A percentile compares a stretch with the other conserved stretches of the same genome.
phyloP scores from a whole-genome alignment of 2,113 vertebrate genomes.

The Machaerirhynchus nigripectus region DNA sequence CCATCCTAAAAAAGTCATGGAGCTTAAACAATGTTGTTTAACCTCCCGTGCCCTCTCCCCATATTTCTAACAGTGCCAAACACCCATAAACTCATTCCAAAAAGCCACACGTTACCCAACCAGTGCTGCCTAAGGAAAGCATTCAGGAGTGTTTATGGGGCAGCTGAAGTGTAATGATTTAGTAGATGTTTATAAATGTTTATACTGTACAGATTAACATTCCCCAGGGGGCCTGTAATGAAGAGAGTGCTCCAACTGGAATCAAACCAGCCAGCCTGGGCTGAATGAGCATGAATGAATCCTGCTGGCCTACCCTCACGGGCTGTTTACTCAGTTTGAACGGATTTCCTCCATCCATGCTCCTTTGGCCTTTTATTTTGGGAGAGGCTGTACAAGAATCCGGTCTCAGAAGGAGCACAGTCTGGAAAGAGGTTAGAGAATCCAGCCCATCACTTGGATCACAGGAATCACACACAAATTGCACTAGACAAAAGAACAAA shows the following conservation, averaged over 20 bases:
- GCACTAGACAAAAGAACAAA: slow-evolving; percentile 42
- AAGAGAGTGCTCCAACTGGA: slow-evolving; percentile 70
- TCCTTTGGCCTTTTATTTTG: slow-evolving; percentile 42
- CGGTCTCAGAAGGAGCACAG: neutral
- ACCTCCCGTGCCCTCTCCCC: slow-evolving; percentile 19
- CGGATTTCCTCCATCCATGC: slow-evolving; percentile 58
- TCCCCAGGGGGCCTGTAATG: slow-evolving; percentile 70
- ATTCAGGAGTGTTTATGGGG: slow-evolving; percentile 71
- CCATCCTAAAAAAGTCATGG: neutral
- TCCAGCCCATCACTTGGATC: neutral
- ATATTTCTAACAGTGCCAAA: slow-evolving; percentile 44
- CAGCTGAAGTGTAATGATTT: slow-evolving; percentile 76
- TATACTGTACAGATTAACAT: slow-evolving; percentile 75
- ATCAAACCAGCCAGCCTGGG: slow-evolving; percentile 63
- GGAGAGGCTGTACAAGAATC: neutral
- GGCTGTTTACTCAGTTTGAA: slow-evolving; percentile 62
- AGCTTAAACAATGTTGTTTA: slow-evolving; percentile 58
- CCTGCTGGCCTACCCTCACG: slow-evolving; percentile 55
- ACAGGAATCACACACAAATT: neutral
- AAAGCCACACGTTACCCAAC: slow-evolving; percentile 52
- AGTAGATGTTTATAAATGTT: slow-evolving; percentile 76
- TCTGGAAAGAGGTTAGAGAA: slow-evolving; percentile 13
- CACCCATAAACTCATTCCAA: slow-evolving; percentile 31
- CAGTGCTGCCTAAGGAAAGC: slow-evolving; percentile 60
- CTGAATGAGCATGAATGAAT: slow-evolving; percentile 69